Percentiles rank a stretch among this genome's conserved stretches.
Conservation (phyloP, 1,140 invertebrate species). For the Triops longicaudatus region DNA sequence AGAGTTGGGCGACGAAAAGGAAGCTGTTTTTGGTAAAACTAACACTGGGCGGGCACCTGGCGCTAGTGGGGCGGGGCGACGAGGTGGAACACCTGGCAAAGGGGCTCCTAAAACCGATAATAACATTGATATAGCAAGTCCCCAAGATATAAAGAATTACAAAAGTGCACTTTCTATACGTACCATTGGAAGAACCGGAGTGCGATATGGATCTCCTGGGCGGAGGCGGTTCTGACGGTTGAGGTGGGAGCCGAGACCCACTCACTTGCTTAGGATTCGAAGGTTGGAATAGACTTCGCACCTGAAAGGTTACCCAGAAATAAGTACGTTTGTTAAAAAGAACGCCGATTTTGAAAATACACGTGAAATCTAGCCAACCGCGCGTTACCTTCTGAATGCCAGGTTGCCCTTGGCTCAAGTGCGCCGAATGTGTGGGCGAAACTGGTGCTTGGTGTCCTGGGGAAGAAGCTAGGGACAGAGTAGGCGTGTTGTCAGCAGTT, state of each 20-base stretch:
- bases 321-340: background rate
- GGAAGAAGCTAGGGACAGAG: slow-evolving; percentile 34
- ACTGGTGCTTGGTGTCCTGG: slow-evolving; percentile 38
- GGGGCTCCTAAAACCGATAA: slow-evolving; percentile 39
- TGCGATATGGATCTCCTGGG: slow-evolving; percentile 33
- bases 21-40: background rate
- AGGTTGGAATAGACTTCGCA: slow-evolving; percentile 29
- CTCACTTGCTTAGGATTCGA: slow-evolving; percentile 26
- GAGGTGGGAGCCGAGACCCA: slow-evolving; percentile 35
- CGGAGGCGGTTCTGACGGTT: slow-evolving; percentile 31
- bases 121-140: background rate
- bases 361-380: background rate
- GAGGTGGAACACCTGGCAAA: slow-evolving; percentile 33
- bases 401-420: slow-evolving; percentile 34
- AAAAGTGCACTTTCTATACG: slow-evolving; percentile 22
- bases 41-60: slow-evolving; percentile 32
- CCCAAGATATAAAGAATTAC: too few species aligned
- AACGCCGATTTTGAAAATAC: slow-evolving; percentile 11
- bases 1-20: background rate
- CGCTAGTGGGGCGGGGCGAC: slow-evolving; percentile 33
- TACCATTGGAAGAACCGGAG: slow-evolving; percentile 36
- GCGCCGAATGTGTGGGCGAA: slow-evolving; percentile 24
- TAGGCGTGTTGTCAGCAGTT: slow-evolving; percentile 51
- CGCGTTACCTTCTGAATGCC: slow-evolving; percentile 25
- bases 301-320: slow-evolving; percentile 17